phyloP scores from a whole-genome alignment of 2,888 invertebrate genomes.

The Aphelenchoides bicaudatus region DNA sequence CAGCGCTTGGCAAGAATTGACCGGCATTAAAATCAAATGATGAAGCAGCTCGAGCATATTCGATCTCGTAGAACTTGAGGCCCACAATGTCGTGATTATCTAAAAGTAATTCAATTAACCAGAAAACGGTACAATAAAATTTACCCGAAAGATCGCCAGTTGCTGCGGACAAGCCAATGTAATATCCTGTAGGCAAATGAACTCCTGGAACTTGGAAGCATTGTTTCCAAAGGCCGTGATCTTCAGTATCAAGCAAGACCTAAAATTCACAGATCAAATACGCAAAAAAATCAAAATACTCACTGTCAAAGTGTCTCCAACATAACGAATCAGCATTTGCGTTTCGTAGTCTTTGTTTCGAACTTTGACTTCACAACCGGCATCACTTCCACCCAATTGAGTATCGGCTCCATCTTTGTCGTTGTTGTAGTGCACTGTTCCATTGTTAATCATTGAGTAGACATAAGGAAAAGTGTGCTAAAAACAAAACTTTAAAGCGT shows the following conservation, averaged over 20 bases:
- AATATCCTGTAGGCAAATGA: constrained; percentile 87
- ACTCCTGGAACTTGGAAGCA: constrained; percentile 86
- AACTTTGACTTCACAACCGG: constrained; percentile 90
- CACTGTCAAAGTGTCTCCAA: constrained; percentile 77
- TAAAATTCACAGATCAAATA: constrained; percentile 63
- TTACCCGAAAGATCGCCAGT: constrained; percentile 80
- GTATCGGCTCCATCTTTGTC: constrained; percentile 97
- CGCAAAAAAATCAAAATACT: constrained; percentile 27
- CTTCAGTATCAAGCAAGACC: constrained; percentile 85
- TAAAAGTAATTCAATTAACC: constrained; percentile 63
- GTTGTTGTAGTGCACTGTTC: constrained; percentile 89
- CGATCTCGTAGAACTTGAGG: constrained; percentile 85
- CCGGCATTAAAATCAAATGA: constrained; percentile 43
- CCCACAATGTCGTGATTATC: constrained; percentile 93
- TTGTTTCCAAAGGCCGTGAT: constrained; percentile 86
- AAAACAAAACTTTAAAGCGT: constrained; percentile 39
- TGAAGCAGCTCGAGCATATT: constrained; percentile 67
- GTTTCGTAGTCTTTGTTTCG: constrained; percentile 86
- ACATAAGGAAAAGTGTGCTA: constrained; percentile 97
- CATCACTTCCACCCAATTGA: constrained; percentile 70
- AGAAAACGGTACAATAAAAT: not conserved
- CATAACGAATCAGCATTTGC: constrained; percentile 78
- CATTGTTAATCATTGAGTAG: constrained; percentile 97
- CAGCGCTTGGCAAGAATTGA: constrained; percentile 66
- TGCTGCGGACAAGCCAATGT: constrained; percentile 86